These are phyloP conservation scores for Lasaia peninsularis DNA, from an alignment of 1,140 invertebrate species.

Conservation along the genomic window DNA sequence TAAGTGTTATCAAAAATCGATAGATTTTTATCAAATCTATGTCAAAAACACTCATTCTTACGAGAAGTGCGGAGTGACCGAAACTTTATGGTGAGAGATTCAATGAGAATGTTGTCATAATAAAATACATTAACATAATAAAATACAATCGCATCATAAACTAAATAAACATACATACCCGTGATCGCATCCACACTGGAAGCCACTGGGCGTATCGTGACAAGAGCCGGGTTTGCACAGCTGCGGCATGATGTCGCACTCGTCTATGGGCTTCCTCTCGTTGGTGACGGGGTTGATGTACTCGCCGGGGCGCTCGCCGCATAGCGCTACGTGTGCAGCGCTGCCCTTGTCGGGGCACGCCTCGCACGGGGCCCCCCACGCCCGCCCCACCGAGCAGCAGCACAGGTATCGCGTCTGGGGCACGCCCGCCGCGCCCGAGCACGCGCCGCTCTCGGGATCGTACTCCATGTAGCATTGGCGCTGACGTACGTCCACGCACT, in stretches of 20 bases:
- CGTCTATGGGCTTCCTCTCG: conserved; percentile 85
- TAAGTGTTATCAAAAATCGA: no score
- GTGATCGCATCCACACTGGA: conserved; percentile 86
- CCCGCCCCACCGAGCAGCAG: conserved; percentile 92
- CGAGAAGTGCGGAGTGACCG: no score
- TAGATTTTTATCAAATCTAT: no score
- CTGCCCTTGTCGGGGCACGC: conserved; percentile 85
- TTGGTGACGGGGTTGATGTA: conserved; percentile 88
- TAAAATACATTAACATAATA: no score
- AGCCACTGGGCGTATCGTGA: conserved; percentile 91
- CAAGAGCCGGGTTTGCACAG: conserved; percentile 91
- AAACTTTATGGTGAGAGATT: no score
- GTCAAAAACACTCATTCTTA: no score
- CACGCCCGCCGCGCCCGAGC: conserved; percentile 85
- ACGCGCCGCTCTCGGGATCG: conserved; percentile 81
- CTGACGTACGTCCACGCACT: conserved; percentile 91
- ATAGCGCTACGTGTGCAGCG: conserved; percentile 80
- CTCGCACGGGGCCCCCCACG: conserved; percentile 90
- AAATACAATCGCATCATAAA: conserved; percentile 16
- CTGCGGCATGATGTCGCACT: conserved; percentile 89
- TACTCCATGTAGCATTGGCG: conserved; percentile 88
- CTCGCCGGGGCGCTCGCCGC: conserved; percentile 82
- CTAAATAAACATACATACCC: conserved; percentile 35
- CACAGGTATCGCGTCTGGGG: conserved; percentile 91
- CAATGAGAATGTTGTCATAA: no score